phyloP scores from a whole-genome alignment of 1,140 invertebrate genomes.

The Tetramorium simillimum region DNA sequence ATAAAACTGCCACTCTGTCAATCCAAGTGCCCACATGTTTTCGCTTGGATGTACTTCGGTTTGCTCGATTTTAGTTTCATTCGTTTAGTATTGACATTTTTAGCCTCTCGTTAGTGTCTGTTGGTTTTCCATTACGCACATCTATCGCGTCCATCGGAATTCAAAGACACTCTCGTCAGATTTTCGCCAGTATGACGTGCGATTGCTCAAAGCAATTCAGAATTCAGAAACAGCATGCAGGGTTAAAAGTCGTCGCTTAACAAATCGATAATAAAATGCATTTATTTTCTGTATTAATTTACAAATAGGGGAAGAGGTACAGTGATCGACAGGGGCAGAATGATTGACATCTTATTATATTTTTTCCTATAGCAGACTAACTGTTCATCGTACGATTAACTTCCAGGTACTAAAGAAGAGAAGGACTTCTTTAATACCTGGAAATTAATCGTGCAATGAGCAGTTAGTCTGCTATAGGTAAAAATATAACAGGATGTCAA shows the following conservation, averaged over 20 bases:
- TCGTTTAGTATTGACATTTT: conserved; percentile 49
- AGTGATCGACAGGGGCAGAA: too few species aligned
- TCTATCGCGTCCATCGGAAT: neutral
- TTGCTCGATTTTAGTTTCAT: conserved; percentile 24
- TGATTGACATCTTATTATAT: too few species aligned
- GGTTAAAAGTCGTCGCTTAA: neutral
- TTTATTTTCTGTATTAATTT: conserved; percentile 4
- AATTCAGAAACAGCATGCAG: neutral
- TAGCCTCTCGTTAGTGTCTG: conserved; percentile 34
- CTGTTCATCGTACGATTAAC: too few species aligned
- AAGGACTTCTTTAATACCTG: too few species aligned
- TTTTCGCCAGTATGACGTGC: neutral
- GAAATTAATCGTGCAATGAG: too few species aligned
- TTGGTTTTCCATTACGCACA: conserved; percentile 29
- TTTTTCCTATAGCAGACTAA: too few species aligned
- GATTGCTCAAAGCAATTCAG: neutral
- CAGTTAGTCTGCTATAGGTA: too few species aligned
- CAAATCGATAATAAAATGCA: neutral
- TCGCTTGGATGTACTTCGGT: conserved; percentile 4
- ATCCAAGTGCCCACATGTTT: conserved; percentile 38
- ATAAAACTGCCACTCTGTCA: conserved; percentile 44
- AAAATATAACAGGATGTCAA: too few species aligned
- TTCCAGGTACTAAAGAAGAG: too few species aligned
- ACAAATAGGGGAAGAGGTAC: too few species aligned
- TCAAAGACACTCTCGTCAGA: neutral